Percentiles rank a stretch among this genome's conserved stretches.
Conservation (phyloP, 1,140 invertebrate species). For the Temnothorax curvispinosus region DNA sequence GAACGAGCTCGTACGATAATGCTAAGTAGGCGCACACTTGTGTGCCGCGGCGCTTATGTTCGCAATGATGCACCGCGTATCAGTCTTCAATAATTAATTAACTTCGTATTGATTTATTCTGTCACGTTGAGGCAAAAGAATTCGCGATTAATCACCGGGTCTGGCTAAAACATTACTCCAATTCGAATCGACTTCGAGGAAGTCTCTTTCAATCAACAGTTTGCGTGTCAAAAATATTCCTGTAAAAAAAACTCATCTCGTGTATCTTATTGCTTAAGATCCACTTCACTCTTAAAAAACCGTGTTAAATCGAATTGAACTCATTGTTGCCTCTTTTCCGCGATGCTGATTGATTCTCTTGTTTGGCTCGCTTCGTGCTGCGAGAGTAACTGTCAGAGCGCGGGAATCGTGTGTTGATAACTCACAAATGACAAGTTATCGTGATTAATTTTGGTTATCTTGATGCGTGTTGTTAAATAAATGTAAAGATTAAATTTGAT, state of each 20-base stretch:
- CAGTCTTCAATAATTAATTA: slow-evolving; percentile 29
- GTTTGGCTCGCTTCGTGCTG: too few relatives aligned
- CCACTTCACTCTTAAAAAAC: too few relatives aligned
- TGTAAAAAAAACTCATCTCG: not conserved
- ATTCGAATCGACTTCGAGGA: not conserved
- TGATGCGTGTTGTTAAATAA: too few relatives aligned
- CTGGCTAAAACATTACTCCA: not conserved
- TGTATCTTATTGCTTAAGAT: not conserved
- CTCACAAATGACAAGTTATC: too few relatives aligned
- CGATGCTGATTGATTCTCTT: too few relatives aligned
- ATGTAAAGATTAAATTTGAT: too few relatives aligned
- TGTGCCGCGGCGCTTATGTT: not conserved
- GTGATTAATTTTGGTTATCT: too few relatives aligned
- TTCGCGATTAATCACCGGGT: not conserved
- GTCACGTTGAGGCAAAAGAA: not conserved
- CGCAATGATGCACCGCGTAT: not conserved
- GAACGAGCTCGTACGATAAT: not conserved
- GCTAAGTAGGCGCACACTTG: not conserved
- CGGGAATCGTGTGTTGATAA: too few relatives aligned
- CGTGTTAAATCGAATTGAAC: too few relatives aligned
- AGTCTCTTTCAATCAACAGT: not conserved
- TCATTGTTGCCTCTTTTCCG: too few relatives aligned
- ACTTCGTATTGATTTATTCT: slow-evolving; percentile 17
- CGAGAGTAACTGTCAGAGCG: too few relatives aligned
- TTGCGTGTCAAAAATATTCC: not conserved